Base-by-base conservation (phyloP, 2,113 vertebrate species). In the Chlorodrepanis virens region DNA sequence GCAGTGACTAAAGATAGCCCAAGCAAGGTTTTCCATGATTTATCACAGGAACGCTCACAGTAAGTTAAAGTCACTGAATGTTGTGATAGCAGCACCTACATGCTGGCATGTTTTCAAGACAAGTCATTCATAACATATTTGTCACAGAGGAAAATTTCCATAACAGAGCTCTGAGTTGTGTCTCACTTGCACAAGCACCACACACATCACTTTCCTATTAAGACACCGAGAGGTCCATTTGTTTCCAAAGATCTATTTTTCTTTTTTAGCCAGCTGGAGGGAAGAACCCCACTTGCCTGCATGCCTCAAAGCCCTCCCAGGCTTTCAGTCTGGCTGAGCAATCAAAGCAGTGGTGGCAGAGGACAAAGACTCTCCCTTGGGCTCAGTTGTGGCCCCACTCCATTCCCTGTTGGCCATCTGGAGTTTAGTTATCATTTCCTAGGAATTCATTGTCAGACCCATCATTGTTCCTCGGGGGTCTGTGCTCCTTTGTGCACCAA, bases 1-100 rank as follows among this genome's bases (percentile, higher is more conserved):
- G 91, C 97, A 97, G 98, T 95, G 96, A 97, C 97, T 97, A 98
- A 98, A 98, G 98, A 98, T 98, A 98, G 97, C 88, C 80, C 94
- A 86, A 81, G 89, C 87, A 70, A 94, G 96, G 97, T 98, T 98
- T 98, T 98, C 98, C 98, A 98, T 97, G 97, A 98, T 98, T 98
- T 98, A 98, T 98, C 98, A 44, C 97, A 97, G 87, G 97, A 95
- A 50, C 42, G 90, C 94, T 97, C 94, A 88, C 74, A 71, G 96
- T 90, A 68, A 96, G 98, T 97, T 97, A 88, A 96, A 97, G 96
- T 79, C 96, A 85, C 93, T 15, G 35, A 95, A 97, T 75, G 87
- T 69, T 75, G 83, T 61, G 96, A 97, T 97, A 98, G 95, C 96
- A 97, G 96, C 89, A 93, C 91, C 89, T 94, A 72, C 92, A 93